Percentiles rank a stretch among this genome's conserved stretches.
These are phyloP conservation scores for Apodemus sylvaticus DNA, from an alignment of 2,113 vertebrate genomes.

Conservation along the genomic window DNA sequence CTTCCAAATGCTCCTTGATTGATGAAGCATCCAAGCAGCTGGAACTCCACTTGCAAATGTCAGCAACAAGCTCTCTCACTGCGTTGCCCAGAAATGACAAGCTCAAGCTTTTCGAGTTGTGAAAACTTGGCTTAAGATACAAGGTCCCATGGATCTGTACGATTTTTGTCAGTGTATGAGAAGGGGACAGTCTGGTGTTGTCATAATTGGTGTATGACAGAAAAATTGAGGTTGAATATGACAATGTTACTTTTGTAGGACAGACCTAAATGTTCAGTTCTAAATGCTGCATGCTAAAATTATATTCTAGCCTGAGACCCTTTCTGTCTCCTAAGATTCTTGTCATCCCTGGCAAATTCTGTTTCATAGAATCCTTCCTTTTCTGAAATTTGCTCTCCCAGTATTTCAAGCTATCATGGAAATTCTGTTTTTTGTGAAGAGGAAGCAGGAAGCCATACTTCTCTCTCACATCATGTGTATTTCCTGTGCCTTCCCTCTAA, in stretches of 20 bases:
- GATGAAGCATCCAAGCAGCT: not conserved
- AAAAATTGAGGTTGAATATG: not conserved
- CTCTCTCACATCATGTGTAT: not conserved
- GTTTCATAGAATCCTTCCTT: not conserved
- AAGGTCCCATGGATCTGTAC: not conserved
- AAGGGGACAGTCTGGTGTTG: not conserved
- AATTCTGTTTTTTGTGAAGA: not conserved
- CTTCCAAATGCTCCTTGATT: not conserved
- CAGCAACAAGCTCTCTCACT: not conserved
- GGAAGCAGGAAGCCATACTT: not conserved
- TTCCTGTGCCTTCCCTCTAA: not conserved
- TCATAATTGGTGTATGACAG: not conserved
- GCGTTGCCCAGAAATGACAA: not conserved
- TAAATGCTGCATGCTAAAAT: not conserved
- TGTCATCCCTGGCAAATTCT: not conserved
- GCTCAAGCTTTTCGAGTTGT: not conserved
- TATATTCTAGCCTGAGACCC: not conserved
- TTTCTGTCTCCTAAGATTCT: not conserved
- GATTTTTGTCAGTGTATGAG: not conserved
- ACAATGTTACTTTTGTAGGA: not conserved
- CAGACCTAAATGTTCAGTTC: not conserved
- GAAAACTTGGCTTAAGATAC: not conserved
- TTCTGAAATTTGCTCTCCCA: not conserved
- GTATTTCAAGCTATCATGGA: too few relatives aligned
- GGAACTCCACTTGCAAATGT: not conserved